These are phyloP conservation scores for Apogon talboti DNA, from an alignment of 2,797 vertebrate species.

Conservation along the genomic window DNA sequence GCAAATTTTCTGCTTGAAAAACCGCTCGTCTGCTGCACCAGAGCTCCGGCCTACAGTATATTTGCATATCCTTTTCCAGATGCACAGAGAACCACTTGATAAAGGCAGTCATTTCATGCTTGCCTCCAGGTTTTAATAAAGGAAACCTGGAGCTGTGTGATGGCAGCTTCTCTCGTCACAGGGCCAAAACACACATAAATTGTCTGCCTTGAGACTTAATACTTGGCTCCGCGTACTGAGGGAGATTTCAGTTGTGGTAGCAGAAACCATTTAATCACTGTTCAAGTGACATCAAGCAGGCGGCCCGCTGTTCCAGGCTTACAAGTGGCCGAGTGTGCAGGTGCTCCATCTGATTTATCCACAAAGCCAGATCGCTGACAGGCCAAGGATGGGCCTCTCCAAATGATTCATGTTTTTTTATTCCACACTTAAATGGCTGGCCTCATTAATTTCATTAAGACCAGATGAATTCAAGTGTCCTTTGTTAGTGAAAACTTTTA, in stretches of 20 bases:
- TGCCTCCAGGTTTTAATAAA: constrained; percentile 66
- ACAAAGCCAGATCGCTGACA: constrained; percentile 71
- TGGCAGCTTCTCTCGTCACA: constrained; percentile 55
- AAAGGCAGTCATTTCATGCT: constrained; percentile 49
- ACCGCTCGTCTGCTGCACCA: background rate
- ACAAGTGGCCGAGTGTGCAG: constrained; percentile 74
- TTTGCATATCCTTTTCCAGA: constrained; percentile 12
- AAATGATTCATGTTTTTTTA: constrained; percentile 66
- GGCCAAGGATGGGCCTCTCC: constrained; percentile 64
- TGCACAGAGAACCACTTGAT: constrained; percentile 47
- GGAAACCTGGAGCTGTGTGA: constrained; percentile 64
- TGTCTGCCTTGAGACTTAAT: constrained; percentile 76
- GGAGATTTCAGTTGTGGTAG: constrained; percentile 69
- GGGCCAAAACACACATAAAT: constrained; percentile 70
- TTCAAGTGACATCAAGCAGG: constrained; percentile 81
- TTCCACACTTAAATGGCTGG: constrained; percentile 62
- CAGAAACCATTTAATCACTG: constrained; percentile 72
- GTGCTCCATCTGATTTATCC: constrained; percentile 77
- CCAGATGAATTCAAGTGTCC: constrained; percentile 63
- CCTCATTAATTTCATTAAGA: constrained; percentile 74
- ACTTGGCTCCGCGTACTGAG: constrained; percentile 69
- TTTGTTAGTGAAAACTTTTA: constrained; percentile 70
- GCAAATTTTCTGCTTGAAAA: too few species aligned
- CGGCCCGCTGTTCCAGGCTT: constrained; percentile 74
- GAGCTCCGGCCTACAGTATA: constrained; percentile 1